A percentile compares a stretch with the other conserved stretches of the same genome.
These are phyloP conservation scores for Gopherus evgoodei DNA, from an alignment of 2,113 vertebrate genomes.

Conservation along the genomic window DNA sequence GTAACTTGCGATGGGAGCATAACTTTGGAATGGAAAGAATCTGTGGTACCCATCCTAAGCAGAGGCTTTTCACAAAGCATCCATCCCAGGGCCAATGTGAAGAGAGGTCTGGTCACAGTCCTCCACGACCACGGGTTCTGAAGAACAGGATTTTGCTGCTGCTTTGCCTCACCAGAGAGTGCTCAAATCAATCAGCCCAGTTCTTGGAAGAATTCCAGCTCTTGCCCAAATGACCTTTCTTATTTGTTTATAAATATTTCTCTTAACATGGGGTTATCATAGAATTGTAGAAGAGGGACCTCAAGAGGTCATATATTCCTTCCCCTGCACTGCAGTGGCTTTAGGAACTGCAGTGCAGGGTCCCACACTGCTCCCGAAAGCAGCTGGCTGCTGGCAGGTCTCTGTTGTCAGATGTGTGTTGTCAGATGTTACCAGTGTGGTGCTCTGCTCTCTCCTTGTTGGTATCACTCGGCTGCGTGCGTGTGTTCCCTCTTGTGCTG, in stretches of 20 bases:
- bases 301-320: not conserved
- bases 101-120: not conserved
- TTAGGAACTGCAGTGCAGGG: no score
- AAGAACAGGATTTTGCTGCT: not conserved
- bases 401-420: no score
- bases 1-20: not conserved
- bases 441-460: no score
- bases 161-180: not conserved
- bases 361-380: no score
- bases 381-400: no score
- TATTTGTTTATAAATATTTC: not conserved
- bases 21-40: not conserved
- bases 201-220: not conserved
- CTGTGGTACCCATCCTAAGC: not conserved
- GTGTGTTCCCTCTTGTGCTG: no score
- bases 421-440: no score
- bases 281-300: not conserved
- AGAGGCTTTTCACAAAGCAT: not conserved
- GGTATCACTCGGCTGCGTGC: no score
- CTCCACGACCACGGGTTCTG: not conserved
- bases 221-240: not conserved
- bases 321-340: not conserved
- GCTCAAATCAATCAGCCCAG: rapidly evolving
- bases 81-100: not conserved
- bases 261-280: not conserved